A percentile compares a stretch with the other conserved stretches of the same genome.
Conservation (phyloP, 2,113 vertebrate genomes). For the Coregonus clupeaformis region DNA sequence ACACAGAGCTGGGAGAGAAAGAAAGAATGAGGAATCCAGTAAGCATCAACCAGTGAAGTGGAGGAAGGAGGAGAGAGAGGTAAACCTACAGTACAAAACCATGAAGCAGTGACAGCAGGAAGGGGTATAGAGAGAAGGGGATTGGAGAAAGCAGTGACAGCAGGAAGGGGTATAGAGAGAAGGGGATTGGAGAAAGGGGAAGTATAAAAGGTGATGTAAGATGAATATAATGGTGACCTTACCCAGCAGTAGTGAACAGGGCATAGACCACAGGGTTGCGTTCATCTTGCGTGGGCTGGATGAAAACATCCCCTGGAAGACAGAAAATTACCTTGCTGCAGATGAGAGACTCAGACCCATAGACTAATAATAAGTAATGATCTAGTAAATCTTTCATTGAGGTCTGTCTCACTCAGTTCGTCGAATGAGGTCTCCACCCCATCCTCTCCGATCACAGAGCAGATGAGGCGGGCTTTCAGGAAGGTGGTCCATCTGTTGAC, state of each 20-base stretch:
- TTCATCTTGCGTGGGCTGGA: conserved; percentile 80
- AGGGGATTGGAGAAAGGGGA: no score
- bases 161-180: no score
- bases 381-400: not conserved
- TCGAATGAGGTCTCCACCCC: conserved; percentile 84
- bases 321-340: conserved; percentile 12
- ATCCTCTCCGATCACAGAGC: conserved; percentile 80
- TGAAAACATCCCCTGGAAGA: conserved; percentile 79
- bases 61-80: not conserved
- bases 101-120: no score
- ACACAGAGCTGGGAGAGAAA: conserved; percentile 75
- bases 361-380: not conserved
- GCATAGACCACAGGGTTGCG: conserved; percentile 78
- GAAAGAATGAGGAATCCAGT: conserved; percentile 2
- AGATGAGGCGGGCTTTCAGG: conserved; percentile 83
- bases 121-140: no score
- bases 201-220: no score
- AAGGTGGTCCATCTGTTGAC: conserved; percentile 87
- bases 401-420: conserved; percentile 76
- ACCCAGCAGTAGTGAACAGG: conserved; percentile 82
- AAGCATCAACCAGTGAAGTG: not conserved
- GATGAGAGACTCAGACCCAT: not conserved
- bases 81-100: not conserved
- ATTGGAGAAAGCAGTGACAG: no score
- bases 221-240: conserved; percentile 22